Conservation (phyloP, 2,888 invertebrate genomes). For the Coremacera marginata region DNA sequence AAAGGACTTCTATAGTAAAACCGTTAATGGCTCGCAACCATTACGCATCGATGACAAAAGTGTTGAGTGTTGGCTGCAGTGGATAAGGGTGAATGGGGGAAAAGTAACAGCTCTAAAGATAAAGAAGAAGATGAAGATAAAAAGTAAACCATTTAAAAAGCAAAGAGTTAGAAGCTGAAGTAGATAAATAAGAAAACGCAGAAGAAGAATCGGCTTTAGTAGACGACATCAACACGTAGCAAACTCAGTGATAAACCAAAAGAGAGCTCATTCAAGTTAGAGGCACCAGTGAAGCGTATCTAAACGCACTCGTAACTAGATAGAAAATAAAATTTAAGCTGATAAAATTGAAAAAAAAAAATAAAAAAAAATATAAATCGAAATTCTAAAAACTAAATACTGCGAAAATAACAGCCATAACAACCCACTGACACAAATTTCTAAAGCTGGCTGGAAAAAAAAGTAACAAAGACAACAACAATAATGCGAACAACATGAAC, state of each 20-base stretch:
- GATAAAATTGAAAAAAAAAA: background rate
- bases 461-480: background rate
- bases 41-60: conserved; percentile 19
- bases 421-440: conserved; percentile 36
- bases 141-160: background rate
- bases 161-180: background rate
- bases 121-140: background rate
- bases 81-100: background rate
- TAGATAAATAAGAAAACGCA: background rate
- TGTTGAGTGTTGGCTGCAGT: background rate
- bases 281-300: background rate
- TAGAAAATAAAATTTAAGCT: background rate
- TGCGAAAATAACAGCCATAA: conserved; percentile 1
- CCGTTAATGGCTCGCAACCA: conserved; percentile 31
- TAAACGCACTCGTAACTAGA: conserved; percentile 5
- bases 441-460: background rate
- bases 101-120: background rate
- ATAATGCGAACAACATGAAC: background rate
- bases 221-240: background rate
- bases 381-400: conserved; percentile 6
- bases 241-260: background rate
- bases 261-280: background rate
- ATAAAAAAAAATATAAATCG: background rate
- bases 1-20: background rate
- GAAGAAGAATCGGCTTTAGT: background rate